These are phyloP conservation scores for Tricholaema leucomelas DNA, from an alignment of 2,113 vertebrate genomes.

Conservation along the genomic window DNA sequence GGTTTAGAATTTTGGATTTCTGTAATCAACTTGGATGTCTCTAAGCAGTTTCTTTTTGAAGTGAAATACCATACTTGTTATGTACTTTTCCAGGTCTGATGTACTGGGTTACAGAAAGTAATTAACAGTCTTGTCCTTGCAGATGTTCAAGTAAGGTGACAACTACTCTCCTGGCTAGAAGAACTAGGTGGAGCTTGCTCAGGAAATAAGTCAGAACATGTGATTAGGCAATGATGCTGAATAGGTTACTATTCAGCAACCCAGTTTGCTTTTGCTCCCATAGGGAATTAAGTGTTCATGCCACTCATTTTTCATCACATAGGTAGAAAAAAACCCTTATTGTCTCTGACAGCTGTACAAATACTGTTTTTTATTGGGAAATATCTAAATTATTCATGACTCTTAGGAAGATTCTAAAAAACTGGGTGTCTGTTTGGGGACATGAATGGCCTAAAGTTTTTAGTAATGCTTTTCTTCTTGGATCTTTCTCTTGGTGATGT, in stretches of 20 bases:
- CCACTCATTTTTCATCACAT: neutral
- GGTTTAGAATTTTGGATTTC: neutral
- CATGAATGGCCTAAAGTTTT: neutral
- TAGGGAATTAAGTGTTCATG: neutral
- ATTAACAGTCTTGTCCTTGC: neutral
- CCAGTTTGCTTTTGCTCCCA: neutral
- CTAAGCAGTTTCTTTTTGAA: neutral
- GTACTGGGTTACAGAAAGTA: neutral
- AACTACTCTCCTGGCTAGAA: conserved; percentile 6
- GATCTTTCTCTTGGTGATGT: neutral
- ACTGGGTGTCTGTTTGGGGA: neutral
- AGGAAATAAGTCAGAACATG: conserved; percentile 1
- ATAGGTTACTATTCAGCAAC: conserved; percentile 27
- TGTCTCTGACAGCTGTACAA: neutral
- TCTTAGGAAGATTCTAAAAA: neutral
- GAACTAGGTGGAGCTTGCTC: conserved; percentile 12
- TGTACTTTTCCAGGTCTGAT: neutral
- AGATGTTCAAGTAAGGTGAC: neutral
- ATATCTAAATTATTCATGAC: neutral
- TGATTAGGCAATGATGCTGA: neutral
- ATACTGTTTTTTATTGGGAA: neutral
- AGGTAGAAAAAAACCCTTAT: neutral
- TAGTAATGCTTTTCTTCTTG: neutral
- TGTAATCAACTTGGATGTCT: neutral
- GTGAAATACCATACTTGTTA: neutral